Evolutionary conservation across 2,797 vertebrate genomes (phyloP).

Genomic region (Trachurus trachurus): DNA sequence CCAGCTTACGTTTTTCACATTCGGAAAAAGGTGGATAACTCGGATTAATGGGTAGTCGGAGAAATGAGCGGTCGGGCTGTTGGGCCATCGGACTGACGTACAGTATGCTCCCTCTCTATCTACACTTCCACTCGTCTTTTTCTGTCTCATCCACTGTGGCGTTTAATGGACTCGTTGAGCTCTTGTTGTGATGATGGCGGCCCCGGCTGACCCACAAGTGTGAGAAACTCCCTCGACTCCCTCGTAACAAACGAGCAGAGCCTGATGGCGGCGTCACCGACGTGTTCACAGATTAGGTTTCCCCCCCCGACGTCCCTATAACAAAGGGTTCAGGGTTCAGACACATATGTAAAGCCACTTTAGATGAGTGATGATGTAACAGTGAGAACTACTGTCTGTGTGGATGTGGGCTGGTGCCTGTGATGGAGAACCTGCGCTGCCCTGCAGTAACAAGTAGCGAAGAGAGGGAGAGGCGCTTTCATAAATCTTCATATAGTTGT

Average conservation of each 20-base stretch:
- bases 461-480: constrained; percentile 33
- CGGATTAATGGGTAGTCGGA: no score
- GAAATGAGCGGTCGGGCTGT: no score
- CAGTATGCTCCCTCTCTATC: no score
- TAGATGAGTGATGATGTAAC: constrained; percentile 64
- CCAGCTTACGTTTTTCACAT: no score
- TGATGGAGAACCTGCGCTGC: constrained; percentile 46
- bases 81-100: no score
- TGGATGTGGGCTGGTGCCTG: constrained; percentile 33
- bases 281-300: constrained; percentile 78
- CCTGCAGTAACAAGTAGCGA: constrained; percentile 50
- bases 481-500: constrained; percentile 71
- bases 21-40: no score
- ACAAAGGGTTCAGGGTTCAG: constrained; percentile 53
- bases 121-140: constrained; percentile 11
- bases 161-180: constrained; percentile 50
- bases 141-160: constrained; percentile 40
- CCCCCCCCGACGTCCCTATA: constrained; percentile 57
- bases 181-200: constrained; percentile 50
- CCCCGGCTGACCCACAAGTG: constrained; percentile 5
- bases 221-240: constrained; percentile 25
- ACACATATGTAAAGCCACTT: constrained; percentile 64
- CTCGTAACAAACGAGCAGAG: constrained; percentile 35
- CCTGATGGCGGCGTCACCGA: not conserved
- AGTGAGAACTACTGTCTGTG: constrained; percentile 44